These are phyloP conservation scores for Meteorus cinctellus DNA, from an alignment of 2,888 invertebrate genomes.

Conservation along the genomic window DNA sequence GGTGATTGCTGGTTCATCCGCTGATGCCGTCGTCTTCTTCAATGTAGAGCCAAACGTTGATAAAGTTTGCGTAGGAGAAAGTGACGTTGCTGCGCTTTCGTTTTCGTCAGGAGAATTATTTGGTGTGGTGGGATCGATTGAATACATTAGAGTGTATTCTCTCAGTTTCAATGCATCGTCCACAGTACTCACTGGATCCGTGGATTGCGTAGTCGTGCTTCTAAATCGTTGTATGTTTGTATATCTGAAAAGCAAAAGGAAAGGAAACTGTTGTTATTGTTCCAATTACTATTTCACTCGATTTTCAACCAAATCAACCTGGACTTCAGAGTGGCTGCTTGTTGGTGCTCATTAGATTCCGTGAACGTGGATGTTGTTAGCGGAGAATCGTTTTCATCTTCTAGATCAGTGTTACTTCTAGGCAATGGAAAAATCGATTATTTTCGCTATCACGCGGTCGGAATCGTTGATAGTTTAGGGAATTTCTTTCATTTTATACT, in stretches of 20 bases:
- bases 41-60: constrained; percentile 26
- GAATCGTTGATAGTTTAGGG: constrained; percentile 47
- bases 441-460: not conserved
- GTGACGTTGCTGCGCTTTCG: constrained; percentile 40
- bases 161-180: constrained; percentile 34
- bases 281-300: not conserved
- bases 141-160: constrained; percentile 46
- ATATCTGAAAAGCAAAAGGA: constrained; percentile 66
- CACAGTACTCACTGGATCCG: constrained; percentile 39
- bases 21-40: constrained; percentile 50
- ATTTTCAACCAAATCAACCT: constrained; percentile 55
- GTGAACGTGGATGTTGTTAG: not conserved
- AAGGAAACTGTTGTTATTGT: not conserved
- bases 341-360: constrained; percentile 35
- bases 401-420: constrained; percentile 62
- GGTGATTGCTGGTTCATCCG: constrained; percentile 53
- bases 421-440: constrained; percentile 31
- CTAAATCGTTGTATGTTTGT: constrained; percentile 71
- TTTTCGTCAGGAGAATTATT: constrained; percentile 32
- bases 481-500: constrained; percentile 31
- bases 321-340: constrained; percentile 58
- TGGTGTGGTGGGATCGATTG: constrained; percentile 38
- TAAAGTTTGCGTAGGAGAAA: constrained; percentile 35
- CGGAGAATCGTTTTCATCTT: constrained; percentile 52
- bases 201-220: constrained; percentile 60